Conservation (phyloP, 1,140 invertebrate genomes). For the Magallana gigas region DNA sequence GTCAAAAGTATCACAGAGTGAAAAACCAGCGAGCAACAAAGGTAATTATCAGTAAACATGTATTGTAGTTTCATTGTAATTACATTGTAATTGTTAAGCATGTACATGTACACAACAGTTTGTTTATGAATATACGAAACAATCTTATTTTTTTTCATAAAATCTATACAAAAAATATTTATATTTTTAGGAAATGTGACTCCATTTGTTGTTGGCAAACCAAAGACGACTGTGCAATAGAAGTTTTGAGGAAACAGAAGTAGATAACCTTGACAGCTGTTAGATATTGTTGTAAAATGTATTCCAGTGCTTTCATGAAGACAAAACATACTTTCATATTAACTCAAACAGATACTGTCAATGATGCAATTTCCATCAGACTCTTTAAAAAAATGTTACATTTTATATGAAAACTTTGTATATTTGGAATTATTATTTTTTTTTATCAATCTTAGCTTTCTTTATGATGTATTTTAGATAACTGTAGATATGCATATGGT, state of each 20-base stretch:
- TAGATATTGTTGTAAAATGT: not conserved
- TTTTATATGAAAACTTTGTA: not conserved
- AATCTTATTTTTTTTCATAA: not conserved
- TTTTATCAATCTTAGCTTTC: not conserved
- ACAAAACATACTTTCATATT: too few species aligned
- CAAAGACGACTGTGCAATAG: constrained; percentile 54
- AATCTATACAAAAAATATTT: not conserved
- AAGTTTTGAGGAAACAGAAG: not conserved
- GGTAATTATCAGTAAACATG: constrained; percentile 17
- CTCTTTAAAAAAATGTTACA: not conserved
- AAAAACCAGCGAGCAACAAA: constrained; percentile 55
- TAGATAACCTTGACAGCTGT: not conserved
- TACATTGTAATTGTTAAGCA: too few species aligned
- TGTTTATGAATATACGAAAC: too few species aligned
- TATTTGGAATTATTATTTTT: not conserved
- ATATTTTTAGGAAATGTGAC: constrained; percentile 56
- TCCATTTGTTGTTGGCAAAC: constrained; percentile 63
- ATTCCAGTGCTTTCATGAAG: not conserved
- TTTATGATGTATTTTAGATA: too few species aligned
- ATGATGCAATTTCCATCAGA: not conserved
- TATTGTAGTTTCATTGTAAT: not conserved
- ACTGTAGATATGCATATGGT: too few species aligned
- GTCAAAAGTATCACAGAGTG: constrained; percentile 56
- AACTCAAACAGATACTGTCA: too few species aligned
- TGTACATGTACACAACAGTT: too few species aligned